Percentiles rank a stretch among this genome's conserved stretches.
Evolutionary conservation across 1,140 invertebrate genomes (phyloP).

Genomic region (Amphibalanus amphitrite): DNA sequence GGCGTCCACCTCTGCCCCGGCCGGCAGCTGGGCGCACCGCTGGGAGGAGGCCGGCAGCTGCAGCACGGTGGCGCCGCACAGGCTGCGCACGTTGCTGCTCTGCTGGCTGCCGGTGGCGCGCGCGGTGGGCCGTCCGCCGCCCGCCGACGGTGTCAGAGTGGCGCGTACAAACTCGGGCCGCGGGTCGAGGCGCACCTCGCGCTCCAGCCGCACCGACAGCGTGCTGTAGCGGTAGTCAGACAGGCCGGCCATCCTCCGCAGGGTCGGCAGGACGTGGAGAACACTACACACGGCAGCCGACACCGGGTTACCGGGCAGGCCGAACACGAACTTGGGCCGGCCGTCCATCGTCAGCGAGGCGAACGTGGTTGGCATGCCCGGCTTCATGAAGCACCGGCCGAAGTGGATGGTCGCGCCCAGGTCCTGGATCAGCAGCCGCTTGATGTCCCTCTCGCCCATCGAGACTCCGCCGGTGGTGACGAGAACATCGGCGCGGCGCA

Average conservation of each 20-base stretch:
- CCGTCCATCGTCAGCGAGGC: constrained; percentile 48
- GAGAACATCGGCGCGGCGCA: constrained; percentile 49
- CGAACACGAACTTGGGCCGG: constrained; percentile 62
- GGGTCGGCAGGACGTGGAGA: constrained; percentile 61
- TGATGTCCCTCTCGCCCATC: constrained; percentile 93
- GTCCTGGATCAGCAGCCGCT: constrained; percentile 53
- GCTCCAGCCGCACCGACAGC: constrained; percentile 28
- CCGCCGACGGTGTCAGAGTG: background rate
- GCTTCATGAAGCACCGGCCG: constrained; percentile 83
- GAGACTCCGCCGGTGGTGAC: constrained; percentile 87
- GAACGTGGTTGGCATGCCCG: constrained; percentile 88
- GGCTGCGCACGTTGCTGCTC: constrained; percentile 2
- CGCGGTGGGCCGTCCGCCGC: background rate
- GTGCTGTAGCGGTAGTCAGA: constrained; percentile 21
- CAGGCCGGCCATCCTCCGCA: constrained; percentile 41
- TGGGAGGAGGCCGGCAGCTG: background rate
- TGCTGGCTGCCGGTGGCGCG: background rate
- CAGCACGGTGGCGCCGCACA: background rate
- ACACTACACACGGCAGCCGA: constrained; percentile 66
- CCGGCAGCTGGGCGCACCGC: background rate
- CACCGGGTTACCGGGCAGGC: constrained; percentile 89
- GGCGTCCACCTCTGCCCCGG: background rate
- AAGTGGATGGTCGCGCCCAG: constrained; percentile 72
- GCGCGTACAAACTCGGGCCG: constrained; percentile 49
- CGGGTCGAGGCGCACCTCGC: constrained; percentile 44